Percentiles rank a stretch among this genome's conserved stretches.
phyloP scores from a whole-genome alignment of 1,140 invertebrate species.

The Drosophila baimaii region DNA sequence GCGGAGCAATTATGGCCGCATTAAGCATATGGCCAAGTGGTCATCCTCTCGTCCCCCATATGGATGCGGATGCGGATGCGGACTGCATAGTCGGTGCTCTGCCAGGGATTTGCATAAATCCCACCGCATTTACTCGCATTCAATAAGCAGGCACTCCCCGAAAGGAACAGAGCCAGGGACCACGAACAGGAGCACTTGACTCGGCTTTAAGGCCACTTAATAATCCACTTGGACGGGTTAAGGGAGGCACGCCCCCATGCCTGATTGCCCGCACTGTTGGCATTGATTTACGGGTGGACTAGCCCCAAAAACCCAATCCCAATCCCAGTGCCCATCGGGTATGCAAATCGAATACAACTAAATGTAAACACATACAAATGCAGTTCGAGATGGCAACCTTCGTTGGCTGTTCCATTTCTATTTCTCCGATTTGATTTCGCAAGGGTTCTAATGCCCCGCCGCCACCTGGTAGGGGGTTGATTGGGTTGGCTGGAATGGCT shows the following conservation, averaged over 20 bases:
- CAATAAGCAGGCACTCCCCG: conserved; percentile 53
- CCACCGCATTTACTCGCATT: conserved; percentile 62
- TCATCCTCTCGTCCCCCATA: conserved; percentile 27
- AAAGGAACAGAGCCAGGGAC: background rate
- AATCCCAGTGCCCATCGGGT: conserved; percentile 44
- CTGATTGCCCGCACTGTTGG: conserved; percentile 67
- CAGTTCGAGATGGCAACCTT: conserved; percentile 40
- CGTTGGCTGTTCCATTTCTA: conserved; percentile 22
- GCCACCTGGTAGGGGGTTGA: conserved; percentile 1
- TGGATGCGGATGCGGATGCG: conserved; percentile 6
- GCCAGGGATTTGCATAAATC: conserved; percentile 71
- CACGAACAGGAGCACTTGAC: conserved; percentile 47
- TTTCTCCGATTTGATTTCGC: conserved; percentile 60
- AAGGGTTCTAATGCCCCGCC: conserved; percentile 63
- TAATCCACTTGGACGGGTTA: conserved; percentile 67
- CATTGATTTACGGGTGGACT: conserved; percentile 75
- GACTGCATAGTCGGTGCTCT: conserved; percentile 34
- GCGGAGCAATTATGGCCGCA: conserved; percentile 72
- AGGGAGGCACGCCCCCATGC: conserved; percentile 14
- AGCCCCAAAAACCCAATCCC: conserved; percentile 10
- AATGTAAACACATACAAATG: conserved; percentile 80
- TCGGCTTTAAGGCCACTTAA: conserved; percentile 80
- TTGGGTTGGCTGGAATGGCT: conserved; percentile 1
- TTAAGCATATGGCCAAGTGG: conserved; percentile 60
- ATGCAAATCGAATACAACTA: conserved; percentile 82